Evolutionary conservation across 2,797 vertebrate genomes (phyloP).

Genomic region (Lycodopsis pacificus): DNA sequence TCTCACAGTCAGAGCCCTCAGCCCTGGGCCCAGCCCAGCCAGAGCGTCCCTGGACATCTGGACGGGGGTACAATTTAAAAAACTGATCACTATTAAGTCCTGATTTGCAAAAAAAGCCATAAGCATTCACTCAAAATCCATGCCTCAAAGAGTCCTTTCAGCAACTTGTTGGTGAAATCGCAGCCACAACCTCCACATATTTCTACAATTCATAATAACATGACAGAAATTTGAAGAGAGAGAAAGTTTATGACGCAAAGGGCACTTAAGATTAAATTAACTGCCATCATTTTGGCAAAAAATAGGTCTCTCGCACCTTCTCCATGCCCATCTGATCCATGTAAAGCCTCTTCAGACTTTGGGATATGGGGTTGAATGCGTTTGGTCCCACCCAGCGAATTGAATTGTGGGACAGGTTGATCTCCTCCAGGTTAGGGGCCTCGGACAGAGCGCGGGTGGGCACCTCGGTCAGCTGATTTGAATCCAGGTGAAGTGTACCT

Average conservation of each 20-base stretch:
- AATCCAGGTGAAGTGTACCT: conserved; percentile 87
- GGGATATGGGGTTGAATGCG: conserved; percentile 81
- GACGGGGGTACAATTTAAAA: not conserved
- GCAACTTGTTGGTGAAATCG: not conserved
- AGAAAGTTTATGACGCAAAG: not conserved
- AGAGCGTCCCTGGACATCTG: conserved; percentile 88
- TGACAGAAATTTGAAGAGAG: not conserved
- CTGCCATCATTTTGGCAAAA: not conserved
- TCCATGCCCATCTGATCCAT: conserved; percentile 86
- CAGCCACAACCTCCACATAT: not conserved
- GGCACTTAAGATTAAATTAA: not conserved
- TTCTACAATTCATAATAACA: not conserved
- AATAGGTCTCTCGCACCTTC: conserved; percentile 74
- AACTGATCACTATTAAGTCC: not conserved
- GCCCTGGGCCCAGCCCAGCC: conserved; percentile 79
- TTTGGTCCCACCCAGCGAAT: conserved; percentile 77
- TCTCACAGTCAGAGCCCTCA: conserved; percentile 87
- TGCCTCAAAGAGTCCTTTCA: not conserved
- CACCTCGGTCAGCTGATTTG: conserved; percentile 85
- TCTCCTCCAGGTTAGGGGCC: conserved; percentile 80
- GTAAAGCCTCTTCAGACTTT: conserved; percentile 88
- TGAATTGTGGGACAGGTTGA: conserved; percentile 88
- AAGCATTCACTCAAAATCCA: not conserved
- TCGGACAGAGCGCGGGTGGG: conserved; percentile 81
- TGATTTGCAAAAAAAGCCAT: not conserved